phyloP scores from a whole-genome alignment of 1,140 invertebrate species.

The Drosophila insularis region DNA sequence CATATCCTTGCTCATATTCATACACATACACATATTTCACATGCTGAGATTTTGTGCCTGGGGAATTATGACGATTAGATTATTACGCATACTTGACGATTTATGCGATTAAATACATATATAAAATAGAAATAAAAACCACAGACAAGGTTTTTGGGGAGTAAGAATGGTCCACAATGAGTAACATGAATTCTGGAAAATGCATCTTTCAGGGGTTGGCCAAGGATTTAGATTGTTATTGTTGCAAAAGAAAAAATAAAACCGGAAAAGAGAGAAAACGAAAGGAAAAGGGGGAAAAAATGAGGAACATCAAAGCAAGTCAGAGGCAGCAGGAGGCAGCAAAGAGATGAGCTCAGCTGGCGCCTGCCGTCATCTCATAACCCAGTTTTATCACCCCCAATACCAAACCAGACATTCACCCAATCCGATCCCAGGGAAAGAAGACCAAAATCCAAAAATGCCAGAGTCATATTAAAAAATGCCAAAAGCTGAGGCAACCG shows the following conservation, averaged over 20 bases:
- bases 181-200: conserved; percentile 23
- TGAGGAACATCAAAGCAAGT: conserved; percentile 37
- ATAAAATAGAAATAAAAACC: conserved; percentile 50
- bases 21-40: conserved; percentile 26
- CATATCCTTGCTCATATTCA: conserved; percentile 15
- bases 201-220: conserved; percentile 39
- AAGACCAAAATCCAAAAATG: conserved; percentile 44
- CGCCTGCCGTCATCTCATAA: conserved; percentile 47
- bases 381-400: conserved; percentile 37
- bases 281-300: neutral
- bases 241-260: conserved; percentile 32
- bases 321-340: neutral
- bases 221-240: conserved; percentile 53
- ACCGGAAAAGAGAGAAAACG: conserved; percentile 21
- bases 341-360: conserved; percentile 65
- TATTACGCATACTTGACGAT: conserved; percentile 77
- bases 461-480: conserved; percentile 77
- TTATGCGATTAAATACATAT: conserved; percentile 68
- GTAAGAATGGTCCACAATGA: neutral
- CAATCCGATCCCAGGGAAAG: conserved; percentile 12
- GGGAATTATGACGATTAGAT: conserved; percentile 75
- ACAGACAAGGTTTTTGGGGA: conserved; percentile 16
- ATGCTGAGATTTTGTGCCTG: conserved; percentile 57
- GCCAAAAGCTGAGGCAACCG: conserved; percentile 72
- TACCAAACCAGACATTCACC: neutral